Conservation (phyloP, 2,888 invertebrate species). For the Spicauda simplicius region DNA sequence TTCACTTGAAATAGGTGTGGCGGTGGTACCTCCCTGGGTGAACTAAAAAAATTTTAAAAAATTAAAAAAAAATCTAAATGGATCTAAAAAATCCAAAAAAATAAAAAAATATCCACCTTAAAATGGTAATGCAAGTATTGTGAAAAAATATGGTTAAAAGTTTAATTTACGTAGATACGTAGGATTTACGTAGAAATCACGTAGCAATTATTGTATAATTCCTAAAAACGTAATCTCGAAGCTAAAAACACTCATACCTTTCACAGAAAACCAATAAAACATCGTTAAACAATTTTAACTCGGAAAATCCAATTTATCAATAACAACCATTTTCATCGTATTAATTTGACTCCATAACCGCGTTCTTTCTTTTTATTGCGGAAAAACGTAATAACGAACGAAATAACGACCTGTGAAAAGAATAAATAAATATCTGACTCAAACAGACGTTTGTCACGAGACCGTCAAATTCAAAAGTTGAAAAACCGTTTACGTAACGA, state of each 20-base stretch:
- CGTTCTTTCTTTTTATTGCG: slow-evolving; percentile 39
- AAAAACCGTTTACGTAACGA: slow-evolving; percentile 49
- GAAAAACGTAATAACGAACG: slow-evolving; percentile 39
- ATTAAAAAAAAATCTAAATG: too few relatives aligned
- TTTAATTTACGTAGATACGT: too few relatives aligned
- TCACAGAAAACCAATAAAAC: neutral
- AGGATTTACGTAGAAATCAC: too few relatives aligned
- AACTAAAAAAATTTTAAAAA: too few relatives aligned
- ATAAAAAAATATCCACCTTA: too few relatives aligned
- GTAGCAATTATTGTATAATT: too few relatives aligned
- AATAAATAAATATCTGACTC: slow-evolving; percentile 12
- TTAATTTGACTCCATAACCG: slow-evolving; percentile 31
- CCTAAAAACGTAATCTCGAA: too few relatives aligned
- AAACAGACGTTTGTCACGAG: slow-evolving; percentile 32
- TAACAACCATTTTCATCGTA: slow-evolving; percentile 16
- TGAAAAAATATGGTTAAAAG: too few relatives aligned
- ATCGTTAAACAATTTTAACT: slow-evolving; percentile 3
- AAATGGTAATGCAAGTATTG: too few relatives aligned
- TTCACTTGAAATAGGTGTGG: too few relatives aligned
- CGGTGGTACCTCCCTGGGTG: too few relatives aligned
- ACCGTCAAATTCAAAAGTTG: slow-evolving; percentile 16
- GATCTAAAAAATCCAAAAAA: too few relatives aligned
- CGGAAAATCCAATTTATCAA: slow-evolving; percentile 13
- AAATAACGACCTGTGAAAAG: slow-evolving; percentile 25
- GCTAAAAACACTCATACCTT: neutral